These are phyloP conservation scores for Diplolepis rosae DNA, from an alignment of 2,888 invertebrate genomes.

Conservation along the genomic window DNA sequence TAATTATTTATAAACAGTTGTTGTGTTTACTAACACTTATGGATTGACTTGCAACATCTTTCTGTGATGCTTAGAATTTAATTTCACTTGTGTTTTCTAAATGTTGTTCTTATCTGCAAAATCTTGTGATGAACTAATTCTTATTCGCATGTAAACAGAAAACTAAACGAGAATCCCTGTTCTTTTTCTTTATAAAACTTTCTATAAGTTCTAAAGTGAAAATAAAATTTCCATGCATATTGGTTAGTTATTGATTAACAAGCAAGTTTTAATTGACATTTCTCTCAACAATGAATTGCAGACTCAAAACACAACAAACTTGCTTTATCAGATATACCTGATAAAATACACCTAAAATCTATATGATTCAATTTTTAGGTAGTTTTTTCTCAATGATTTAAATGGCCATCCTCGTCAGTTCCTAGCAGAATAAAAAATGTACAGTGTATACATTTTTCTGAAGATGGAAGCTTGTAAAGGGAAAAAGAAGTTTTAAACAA, in stretches of 20 bases:
- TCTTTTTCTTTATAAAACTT: neutral
- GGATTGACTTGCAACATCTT: constrained; percentile 12
- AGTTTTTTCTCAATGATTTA: too few relatives aligned
- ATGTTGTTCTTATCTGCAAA: neutral
- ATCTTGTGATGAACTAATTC: neutral
- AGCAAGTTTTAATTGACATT: neutral
- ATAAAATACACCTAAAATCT: too few relatives aligned
- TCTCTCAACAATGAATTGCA: neutral
- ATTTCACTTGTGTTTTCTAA: constrained; percentile 35
- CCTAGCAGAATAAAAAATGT: neutral
- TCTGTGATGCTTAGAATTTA: constrained; percentile 26
- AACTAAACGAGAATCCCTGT: neutral
- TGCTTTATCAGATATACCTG: too few relatives aligned
- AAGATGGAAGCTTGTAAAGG: neutral
- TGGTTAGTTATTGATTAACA: neutral
- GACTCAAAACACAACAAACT: too few relatives aligned
- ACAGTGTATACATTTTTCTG: neutral
- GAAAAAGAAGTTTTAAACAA: neutral
- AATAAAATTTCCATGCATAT: neutral
- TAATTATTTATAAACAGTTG: constrained; percentile 48
- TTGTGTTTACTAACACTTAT: constrained; percentile 8
- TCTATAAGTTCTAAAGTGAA: neutral
- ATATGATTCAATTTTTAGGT: too few relatives aligned
- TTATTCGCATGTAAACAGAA: constrained; percentile 8
- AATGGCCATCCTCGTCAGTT: too few relatives aligned